A percentile compares a stretch with the other conserved stretches of the same genome.
These are phyloP conservation scores for Pygmarrhopalites habei DNA, from an alignment of 1,140 invertebrate genomes.

Conservation along the genomic window DNA sequence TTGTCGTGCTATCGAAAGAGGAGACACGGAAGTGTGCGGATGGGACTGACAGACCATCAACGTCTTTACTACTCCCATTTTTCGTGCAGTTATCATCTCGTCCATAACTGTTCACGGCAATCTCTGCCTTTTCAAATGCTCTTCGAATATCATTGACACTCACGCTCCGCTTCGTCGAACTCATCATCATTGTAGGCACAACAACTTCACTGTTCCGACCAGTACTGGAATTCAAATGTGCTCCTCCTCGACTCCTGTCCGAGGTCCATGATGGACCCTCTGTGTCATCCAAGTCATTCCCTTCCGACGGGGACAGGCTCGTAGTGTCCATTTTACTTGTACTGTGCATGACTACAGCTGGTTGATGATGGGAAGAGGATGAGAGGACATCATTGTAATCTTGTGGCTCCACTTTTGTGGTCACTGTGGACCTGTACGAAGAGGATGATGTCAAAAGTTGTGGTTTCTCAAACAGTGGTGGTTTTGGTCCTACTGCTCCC, in stretches of 20 bases:
- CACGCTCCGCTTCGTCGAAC: constrained; percentile 30
- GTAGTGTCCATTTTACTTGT: too few relatives aligned
- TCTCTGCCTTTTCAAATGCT: constrained; percentile 53
- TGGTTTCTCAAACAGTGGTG: constrained; percentile 5
- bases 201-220: constrained; percentile 19
- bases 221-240: constrained; percentile 5
- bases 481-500: background rate
- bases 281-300: too few relatives aligned
- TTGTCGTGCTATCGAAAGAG: constrained; percentile 47
- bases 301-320: too few relatives aligned
- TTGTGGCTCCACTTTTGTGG: background rate
- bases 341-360: too few relatives aligned
- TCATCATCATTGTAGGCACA: constrained; percentile 3
- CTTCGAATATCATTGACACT: constrained; percentile 56
- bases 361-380: too few relatives aligned
- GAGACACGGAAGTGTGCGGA: constrained; percentile 38
- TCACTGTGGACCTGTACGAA: background rate
- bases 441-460: background rate
- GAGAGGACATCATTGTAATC: background rate
- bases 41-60: constrained; percentile 23
- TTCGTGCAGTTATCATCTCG: constrained; percentile 26
- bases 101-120: constrained; percentile 27
- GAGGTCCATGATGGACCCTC: constrained; percentile 31
- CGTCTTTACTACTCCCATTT: constrained; percentile 10
- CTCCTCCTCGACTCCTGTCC: constrained; percentile 8